A percentile compares a stretch with the other conserved stretches of the same genome.
phyloP scores from a whole-genome alignment of 64 coral and sea anemone species.

The Hydrozoanthus tunicans region DNA sequence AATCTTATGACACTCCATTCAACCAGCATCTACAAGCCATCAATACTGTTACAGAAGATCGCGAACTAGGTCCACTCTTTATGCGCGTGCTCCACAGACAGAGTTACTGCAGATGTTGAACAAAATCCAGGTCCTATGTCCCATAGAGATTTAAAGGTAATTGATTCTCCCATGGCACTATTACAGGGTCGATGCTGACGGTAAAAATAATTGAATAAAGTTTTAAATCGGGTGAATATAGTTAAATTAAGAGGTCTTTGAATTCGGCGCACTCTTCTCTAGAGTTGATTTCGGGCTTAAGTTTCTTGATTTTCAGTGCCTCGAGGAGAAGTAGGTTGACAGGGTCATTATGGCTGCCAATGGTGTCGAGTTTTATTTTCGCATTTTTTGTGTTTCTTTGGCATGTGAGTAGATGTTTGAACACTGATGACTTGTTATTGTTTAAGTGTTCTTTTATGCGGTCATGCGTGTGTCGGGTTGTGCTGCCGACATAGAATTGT shows the following conservation, averaged over 20 bases:
- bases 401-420: slow-evolving; percentile 15
- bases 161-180: no score
- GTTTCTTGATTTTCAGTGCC: slow-evolving; percentile 12
- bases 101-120: no score
- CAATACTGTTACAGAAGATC: not conserved
- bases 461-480: slow-evolving; percentile 20
- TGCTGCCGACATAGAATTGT: slow-evolving; percentile 1
- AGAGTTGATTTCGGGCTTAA: slow-evolving; percentile 22
- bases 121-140: no score
- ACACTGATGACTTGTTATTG: slow-evolving; percentile 4
- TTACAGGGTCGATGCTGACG: not conserved
- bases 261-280: slow-evolving; percentile 7
- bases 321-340: slow-evolving; percentile 7
- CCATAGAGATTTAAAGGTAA: no score
- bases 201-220: not conserved
- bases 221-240: not conserved
- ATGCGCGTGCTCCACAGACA: not conserved
- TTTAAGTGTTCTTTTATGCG: slow-evolving; percentile 31
- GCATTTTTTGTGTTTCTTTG: slow-evolving; percentile 2
- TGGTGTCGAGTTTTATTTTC: not conserved
- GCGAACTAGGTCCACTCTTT: not conserved
- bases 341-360: not conserved
- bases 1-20: not conserved
- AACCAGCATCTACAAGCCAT: slow-evolving; percentile 2
- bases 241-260: slow-evolving; percentile 10